These are phyloP conservation scores for Apogon talboti DNA, from an alignment of 2,797 vertebrate genomes.

Conservation along the genomic window DNA sequence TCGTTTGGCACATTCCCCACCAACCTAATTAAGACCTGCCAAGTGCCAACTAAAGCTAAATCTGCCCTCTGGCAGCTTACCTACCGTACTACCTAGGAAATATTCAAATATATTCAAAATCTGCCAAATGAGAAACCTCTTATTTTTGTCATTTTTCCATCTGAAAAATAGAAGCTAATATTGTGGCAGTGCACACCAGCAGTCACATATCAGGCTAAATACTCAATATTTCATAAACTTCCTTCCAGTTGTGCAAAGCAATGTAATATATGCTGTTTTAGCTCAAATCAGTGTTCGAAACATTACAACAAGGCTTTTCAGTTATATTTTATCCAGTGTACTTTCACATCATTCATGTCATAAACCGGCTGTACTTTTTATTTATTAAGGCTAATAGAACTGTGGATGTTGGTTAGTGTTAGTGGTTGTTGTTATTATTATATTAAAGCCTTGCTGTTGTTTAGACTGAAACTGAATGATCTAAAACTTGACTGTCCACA, in stretches of 20 bases:
- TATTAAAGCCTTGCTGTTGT: background rate
- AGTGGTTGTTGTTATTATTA: background rate
- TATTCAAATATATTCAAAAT: slow-evolving; percentile 43
- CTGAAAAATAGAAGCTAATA: slow-evolving; percentile 33
- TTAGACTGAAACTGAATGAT: background rate
- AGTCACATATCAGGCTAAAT: slow-evolving; percentile 24
- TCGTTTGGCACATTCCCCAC: slow-evolving; percentile 44
- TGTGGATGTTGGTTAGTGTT: no score
- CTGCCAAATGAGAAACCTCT: slow-evolving; percentile 43
- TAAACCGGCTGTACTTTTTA: background rate
- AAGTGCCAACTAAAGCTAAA: slow-evolving; percentile 54
- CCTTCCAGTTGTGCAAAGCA: background rate
- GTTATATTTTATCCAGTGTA: background rate
- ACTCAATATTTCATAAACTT: background rate
- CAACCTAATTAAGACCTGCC: slow-evolving; percentile 59
- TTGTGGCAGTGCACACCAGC: slow-evolving; percentile 16
- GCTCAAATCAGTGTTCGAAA: slow-evolving; percentile 6
- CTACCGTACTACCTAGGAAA: slow-evolving; percentile 45
- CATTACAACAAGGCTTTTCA: background rate
- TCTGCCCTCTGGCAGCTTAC: slow-evolving; percentile 47
- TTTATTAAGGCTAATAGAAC: background rate
- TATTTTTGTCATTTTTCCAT: slow-evolving; percentile 36
- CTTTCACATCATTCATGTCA: background rate
- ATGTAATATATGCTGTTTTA: background rate
- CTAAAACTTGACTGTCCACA: slow-evolving; percentile 3